Evolutionary conservation across 2,113 vertebrate genomes (phyloP), one percentile per base, ranked within the genome.

Genomic region (Mustela nigripes): DNA sequence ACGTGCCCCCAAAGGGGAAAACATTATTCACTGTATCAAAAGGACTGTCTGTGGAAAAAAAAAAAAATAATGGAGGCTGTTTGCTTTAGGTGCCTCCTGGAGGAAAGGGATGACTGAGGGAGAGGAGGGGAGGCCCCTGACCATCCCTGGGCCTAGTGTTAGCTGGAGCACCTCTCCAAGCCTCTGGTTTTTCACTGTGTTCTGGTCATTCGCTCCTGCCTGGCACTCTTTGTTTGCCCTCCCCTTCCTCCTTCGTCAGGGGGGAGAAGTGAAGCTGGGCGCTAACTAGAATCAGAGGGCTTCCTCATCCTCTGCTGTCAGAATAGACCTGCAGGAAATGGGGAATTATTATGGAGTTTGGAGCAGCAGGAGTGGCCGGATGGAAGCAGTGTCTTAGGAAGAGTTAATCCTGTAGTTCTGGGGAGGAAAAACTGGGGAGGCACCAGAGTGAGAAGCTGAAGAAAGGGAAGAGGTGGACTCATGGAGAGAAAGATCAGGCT

Each of bases 141-240:
- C 8, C 5, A 1, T 60, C 24, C 21, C 50, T 4, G 1, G 62
- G 36, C 24, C 42, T 50, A 28, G 1, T 0, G 21, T 24, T 28
- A 56, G 26, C n/a, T 24, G 22, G 42, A 48, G 45, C 2, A 0
- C 28, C 18, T 81, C 39, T 62, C 21, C 36, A 53, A 2, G 5
- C 7, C 8, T 1, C 1, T 11, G 10, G 26, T 39, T 86, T 63
- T 28, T 83, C 39, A 16, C 39, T 8, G 21, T n/a, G 42, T 62
- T 31, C 16, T 79, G 2, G 19, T 62, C 58, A 14, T n/a, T 82
- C 39, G 36, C 36, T 91, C 19, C 53, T 76, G 48, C 60, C 28
- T 18, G 0, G n/a, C 42, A 48, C 63, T 73, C 42, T 45, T 31
- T 42, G 1, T 50, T 74, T 14, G 33, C 15, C 36, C 39, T 69